Conservation (phyloP, 2,888 invertebrate species). For the Brassicogethes aeneus region DNA sequence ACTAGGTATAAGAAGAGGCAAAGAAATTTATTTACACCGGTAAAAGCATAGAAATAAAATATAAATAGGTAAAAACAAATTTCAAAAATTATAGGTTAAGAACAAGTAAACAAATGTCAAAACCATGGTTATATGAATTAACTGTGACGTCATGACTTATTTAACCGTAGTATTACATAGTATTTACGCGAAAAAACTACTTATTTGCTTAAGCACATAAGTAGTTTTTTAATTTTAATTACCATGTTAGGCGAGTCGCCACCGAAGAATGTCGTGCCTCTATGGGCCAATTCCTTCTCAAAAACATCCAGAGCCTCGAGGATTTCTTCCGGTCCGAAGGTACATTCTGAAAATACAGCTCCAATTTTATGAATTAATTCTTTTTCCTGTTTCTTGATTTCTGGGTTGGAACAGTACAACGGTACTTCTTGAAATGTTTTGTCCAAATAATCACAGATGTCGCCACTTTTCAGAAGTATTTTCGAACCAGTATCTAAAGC, state of each 20-base stretch:
- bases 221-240: slow-evolving; percentile 5
- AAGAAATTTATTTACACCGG: no score
- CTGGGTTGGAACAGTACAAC: slow-evolving; percentile 43
- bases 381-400: slow-evolving; percentile 28
- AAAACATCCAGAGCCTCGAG: slow-evolving; percentile 26
- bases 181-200: no score
- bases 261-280: slow-evolving; percentile 30
- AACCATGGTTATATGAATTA: no score
- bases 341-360: slow-evolving; percentile 22
- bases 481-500: slow-evolving; percentile 40
- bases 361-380: slow-evolving; percentile 31
- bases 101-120: no score
- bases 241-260: slow-evolving; percentile 35
- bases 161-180: no score
- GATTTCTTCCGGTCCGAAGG: slow-evolving; percentile 24
- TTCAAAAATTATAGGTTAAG: no score
- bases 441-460: slow-evolving; percentile 48
- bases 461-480: slow-evolving; percentile 45
- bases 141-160: no score
- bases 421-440: slow-evolving; percentile 45
- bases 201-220: no score
- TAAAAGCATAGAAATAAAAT: no score
- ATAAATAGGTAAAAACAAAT: no score
- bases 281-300: slow-evolving; percentile 28
- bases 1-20: no score